phyloP scores from a whole-genome alignment of 2,888 invertebrate species.

The Operophtera brumata region DNA sequence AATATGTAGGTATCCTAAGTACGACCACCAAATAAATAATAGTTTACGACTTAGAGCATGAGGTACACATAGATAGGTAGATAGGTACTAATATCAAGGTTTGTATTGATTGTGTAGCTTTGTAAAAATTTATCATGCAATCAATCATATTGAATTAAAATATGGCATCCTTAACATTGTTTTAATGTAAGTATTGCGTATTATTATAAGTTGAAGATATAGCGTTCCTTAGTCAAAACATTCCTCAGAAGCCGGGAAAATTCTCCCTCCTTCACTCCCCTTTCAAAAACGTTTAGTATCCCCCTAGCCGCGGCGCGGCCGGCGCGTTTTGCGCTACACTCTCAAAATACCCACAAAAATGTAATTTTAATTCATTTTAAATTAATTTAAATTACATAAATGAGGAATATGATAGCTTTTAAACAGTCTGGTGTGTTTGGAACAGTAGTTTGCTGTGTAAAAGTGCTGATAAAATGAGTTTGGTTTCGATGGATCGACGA shows the following conservation, averaged over 20 bases:
- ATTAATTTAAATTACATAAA: conserved; percentile 12
- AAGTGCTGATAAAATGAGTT: conserved; percentile 19
- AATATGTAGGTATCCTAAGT: too few species aligned
- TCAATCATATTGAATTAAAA: too few species aligned
- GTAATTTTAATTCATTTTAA: conserved; percentile 34
- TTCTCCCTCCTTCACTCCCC: conserved; percentile 30
- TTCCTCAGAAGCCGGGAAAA: conserved; percentile 43
- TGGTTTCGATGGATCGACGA: conserved; percentile 41
- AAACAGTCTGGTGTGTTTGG: conserved; percentile 36
- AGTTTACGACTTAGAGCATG: not conserved
- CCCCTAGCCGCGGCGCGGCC: conserved; percentile 64
- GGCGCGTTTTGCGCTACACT: conserved; percentile 57
- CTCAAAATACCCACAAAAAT: conserved; percentile 41
- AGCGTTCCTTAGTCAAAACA: conserved; percentile 11
- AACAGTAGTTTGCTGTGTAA: conserved; percentile 11
- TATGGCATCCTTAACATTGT: too few species aligned
- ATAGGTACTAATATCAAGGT: too few species aligned
- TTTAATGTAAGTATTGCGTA: too few species aligned
- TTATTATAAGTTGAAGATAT: too few species aligned
- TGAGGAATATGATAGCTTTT: conserved; percentile 24
- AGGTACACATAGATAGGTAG: not conserved
- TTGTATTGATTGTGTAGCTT: too few species aligned
- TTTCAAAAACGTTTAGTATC: conserved; percentile 52
- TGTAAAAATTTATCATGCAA: too few species aligned
- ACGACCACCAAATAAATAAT: too few species aligned